Evolutionary conservation across 2,888 invertebrate species (phyloP).

Genomic region (Campoplex nolae): DNA sequence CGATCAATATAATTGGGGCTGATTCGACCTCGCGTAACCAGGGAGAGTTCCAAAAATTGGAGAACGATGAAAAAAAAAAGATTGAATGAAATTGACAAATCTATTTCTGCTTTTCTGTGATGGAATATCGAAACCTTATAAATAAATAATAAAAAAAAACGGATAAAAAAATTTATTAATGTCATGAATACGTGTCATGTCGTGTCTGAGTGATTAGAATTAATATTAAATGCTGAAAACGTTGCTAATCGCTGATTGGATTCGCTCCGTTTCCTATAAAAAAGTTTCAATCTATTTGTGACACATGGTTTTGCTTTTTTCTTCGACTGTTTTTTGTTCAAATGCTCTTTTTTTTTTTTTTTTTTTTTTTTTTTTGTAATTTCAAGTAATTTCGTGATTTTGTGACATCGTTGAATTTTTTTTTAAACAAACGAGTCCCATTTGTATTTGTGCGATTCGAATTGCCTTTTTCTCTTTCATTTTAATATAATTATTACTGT

Average conservation of each 20-base stretch:
- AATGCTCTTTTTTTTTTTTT: slow-evolving; percentile 30
- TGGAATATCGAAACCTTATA: slow-evolving; percentile 8
- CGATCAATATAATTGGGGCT: not conserved
- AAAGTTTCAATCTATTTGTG: slow-evolving; percentile 41
- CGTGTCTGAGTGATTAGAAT: slow-evolving; percentile 33
- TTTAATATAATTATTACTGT: not conserved
- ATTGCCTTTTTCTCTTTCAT: not conserved
- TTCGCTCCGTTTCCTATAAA: slow-evolving; percentile 48
- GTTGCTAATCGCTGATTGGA: slow-evolving; percentile 36
- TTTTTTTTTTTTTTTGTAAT: slow-evolving; percentile 46
- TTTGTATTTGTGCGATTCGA: slow-evolving; percentile 5
- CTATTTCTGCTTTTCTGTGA: not conserved
- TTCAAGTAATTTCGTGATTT: slow-evolving; percentile 20
- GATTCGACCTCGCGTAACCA: not conserved
- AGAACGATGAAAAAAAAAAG: not conserved
- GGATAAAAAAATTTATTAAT: slow-evolving; percentile 6
- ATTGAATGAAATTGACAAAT: not conserved
- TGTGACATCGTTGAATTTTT: slow-evolving; percentile 43
- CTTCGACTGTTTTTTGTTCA: slow-evolving; percentile 21
- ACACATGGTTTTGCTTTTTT: slow-evolving; percentile 8
- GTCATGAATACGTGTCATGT: slow-evolving; percentile 35
- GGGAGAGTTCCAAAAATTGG: not conserved
- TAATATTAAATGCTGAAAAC: slow-evolving; percentile 36
- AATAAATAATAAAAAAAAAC: not conserved
- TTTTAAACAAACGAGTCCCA: not conserved